A percentile compares a stretch with the other conserved stretches of the same genome.
phyloP scores from a whole-genome alignment of 1,140 invertebrate species.

The Cecropterus lyciades region DNA sequence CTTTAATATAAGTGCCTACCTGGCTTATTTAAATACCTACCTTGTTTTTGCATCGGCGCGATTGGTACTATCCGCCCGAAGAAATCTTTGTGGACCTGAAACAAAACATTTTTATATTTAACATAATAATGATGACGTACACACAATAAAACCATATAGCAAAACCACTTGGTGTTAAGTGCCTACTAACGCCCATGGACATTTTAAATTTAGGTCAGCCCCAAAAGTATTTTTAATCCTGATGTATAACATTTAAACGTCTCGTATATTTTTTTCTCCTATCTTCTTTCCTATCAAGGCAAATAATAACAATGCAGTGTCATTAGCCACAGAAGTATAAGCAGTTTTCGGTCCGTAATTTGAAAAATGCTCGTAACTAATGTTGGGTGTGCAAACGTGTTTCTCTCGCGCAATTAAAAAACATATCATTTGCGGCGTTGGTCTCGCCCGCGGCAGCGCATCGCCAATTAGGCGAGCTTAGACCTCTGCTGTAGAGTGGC shows the following conservation, averaged over 20 bases:
- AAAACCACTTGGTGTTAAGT: no score
- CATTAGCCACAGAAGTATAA: not conserved
- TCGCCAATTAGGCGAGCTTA: conserved; percentile 47
- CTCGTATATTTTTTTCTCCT: no score
- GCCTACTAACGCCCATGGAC: no score
- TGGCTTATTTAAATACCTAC: conserved; percentile 39
- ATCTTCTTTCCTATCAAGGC: no score
- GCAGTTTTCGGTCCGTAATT: not conserved
- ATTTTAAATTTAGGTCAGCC: no score
- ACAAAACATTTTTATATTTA: conserved; percentile 52
- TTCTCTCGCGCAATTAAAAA: conserved; percentile 45
- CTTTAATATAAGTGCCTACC: no score
- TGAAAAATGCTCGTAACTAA: conserved; percentile 8
- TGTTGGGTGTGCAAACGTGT: conserved; percentile 21
- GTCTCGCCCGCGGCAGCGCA: conserved; percentile 45
- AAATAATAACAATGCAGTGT: not conserved
- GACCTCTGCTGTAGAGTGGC: not conserved
- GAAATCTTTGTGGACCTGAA: conserved; percentile 89
- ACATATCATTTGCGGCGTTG: conserved; percentile 48
- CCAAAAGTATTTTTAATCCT: no score
- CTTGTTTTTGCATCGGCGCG: conserved; percentile 59
- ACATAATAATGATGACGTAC: no score
- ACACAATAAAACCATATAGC: no score
- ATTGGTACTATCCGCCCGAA: conserved; percentile 87
- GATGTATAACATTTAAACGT: no score